Percentiles rank a stretch among this genome's conserved stretches.
Conservation (phyloP, 2,888 invertebrate species). For the Protophormia terraenovae region DNA sequence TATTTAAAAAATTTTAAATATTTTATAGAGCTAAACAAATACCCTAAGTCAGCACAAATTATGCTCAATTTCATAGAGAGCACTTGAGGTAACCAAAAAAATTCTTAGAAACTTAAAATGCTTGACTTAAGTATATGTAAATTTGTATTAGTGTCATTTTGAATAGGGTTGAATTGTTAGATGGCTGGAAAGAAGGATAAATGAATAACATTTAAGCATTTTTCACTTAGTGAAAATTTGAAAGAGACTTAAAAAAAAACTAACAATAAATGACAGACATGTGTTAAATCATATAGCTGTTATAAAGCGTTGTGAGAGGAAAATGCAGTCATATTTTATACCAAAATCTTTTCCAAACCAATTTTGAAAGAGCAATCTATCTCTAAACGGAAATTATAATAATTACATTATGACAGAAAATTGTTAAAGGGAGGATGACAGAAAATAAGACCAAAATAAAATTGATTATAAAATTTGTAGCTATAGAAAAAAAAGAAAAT, state of each 20-base stretch:
- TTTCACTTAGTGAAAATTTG: background rate
- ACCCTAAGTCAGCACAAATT: background rate
- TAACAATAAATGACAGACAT: background rate
- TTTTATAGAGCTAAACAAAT: background rate
- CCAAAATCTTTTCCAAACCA: constrained; percentile 29
- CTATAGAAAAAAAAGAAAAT: background rate
- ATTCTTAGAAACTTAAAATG: background rate
- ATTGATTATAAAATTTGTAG: constrained; percentile 15
- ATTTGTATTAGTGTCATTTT: constrained; percentile 55
- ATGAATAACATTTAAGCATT: background rate
- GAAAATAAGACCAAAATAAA: background rate
- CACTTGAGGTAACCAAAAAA: constrained; percentile 31
- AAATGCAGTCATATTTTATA: background rate
- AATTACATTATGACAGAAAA: constrained; percentile 53
- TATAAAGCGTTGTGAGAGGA: background rate
- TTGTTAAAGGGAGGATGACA: background rate
- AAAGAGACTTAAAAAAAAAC: background rate
- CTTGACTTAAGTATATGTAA: constrained; percentile 56
- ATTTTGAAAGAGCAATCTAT: constrained; percentile 39
- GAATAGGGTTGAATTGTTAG: constrained; percentile 5
- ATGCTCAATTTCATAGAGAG: constrained; percentile 15
- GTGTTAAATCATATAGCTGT: constrained; percentile 1
- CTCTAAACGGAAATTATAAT: constrained; percentile 62
- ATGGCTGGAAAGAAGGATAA: background rate
- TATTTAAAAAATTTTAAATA: background rate